Conservation (phyloP, 1,140 invertebrate species). For the Magallana ariakensis region DNA sequence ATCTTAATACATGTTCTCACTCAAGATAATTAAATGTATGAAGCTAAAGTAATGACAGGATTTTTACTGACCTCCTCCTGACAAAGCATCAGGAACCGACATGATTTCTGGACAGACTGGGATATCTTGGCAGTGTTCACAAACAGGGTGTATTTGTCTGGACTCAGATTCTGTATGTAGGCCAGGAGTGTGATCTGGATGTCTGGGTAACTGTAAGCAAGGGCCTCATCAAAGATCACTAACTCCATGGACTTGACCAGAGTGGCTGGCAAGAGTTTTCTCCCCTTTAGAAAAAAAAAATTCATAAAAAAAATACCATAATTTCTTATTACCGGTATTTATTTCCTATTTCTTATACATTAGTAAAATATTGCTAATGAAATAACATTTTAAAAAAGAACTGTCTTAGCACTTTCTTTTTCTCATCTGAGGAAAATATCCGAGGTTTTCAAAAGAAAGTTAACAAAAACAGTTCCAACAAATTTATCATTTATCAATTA, state of each 20-base stretch:
- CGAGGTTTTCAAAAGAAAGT: no score
- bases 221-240: slow-evolving; percentile 69
- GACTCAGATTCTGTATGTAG: slow-evolving; percentile 61
- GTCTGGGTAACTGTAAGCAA: slow-evolving; percentile 66
- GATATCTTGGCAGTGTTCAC: slow-evolving; percentile 59
- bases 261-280: slow-evolving; percentile 59
- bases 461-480: no score
- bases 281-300: slow-evolving; percentile 43
- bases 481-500: no score
- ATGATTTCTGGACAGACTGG: slow-evolving; percentile 70
- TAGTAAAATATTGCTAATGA: no score
- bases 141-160: slow-evolving; percentile 60
- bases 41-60: background rate
- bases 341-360: background rate
- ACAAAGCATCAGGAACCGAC: slow-evolving; percentile 66
- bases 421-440: no score
- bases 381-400: background rate
- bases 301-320: no score
- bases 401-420: no score
- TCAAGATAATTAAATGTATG: no score
- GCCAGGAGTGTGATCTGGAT: slow-evolving; percentile 61
- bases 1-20: no score
- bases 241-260: slow-evolving; percentile 57
- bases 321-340: no score
- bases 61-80: slow-evolving; percentile 51